Evolutionary conservation across 2,113 vertebrate genomes (phyloP).

Genomic region (Corvus cornix): DNA sequence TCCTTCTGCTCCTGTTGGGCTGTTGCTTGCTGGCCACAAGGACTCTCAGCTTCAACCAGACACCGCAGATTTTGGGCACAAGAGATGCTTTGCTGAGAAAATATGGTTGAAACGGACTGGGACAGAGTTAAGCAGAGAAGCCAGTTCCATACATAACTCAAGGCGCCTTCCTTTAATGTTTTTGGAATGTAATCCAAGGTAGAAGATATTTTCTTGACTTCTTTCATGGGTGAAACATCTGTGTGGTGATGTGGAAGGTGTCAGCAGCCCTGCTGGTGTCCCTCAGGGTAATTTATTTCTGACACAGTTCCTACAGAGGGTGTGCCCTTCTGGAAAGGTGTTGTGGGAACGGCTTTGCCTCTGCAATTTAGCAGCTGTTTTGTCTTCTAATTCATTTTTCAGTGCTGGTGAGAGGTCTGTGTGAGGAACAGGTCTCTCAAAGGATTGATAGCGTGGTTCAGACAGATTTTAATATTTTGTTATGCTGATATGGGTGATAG

Average conservation of each 20-base stretch:
- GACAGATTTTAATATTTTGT: neutral
- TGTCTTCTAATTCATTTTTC: neutral
- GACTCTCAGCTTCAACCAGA: neutral
- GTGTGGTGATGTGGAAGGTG: neutral
- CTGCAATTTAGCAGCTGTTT: neutral
- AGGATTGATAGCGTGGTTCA: neutral
- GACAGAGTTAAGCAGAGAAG: neutral
- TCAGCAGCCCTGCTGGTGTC: neutral
- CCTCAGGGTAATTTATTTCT: neutral
- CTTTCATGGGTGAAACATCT: neutral
- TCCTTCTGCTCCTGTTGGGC: neutral
- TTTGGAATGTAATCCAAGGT: neutral
- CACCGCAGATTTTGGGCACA: neutral
- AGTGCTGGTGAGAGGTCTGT: neutral
- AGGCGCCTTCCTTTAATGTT: neutral
- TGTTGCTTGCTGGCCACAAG: neutral
- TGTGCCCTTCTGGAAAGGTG: neutral
- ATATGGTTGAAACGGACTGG: neutral
- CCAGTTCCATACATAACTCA: neutral
- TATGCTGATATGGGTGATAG: neutral
- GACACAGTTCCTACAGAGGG: neutral
- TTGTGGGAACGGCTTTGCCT: neutral
- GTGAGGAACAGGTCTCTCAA: neutral
- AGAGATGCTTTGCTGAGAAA: neutral
- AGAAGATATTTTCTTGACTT: neutral